Evolutionary conservation across 2,113 vertebrate genomes (phyloP).

Genomic region (Stomatorhinus ivindoensis): DNA sequence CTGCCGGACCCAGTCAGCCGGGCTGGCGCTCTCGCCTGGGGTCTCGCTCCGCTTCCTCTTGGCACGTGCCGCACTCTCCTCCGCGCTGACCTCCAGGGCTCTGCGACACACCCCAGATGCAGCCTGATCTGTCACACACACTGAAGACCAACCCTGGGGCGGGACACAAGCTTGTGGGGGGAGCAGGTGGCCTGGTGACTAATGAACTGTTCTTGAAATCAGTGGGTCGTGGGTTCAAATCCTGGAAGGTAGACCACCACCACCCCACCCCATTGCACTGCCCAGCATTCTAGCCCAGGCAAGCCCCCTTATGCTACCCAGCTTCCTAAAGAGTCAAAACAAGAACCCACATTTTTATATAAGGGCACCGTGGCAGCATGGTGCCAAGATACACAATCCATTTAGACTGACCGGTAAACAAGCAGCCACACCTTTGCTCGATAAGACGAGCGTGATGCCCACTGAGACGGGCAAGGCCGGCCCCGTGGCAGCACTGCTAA

Average conservation of each 20-base stretch:
- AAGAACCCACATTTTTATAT: neutral
- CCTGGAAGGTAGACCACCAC: neutral
- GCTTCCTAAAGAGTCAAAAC: neutral
- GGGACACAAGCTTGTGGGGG: neutral
- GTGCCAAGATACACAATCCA: neutral
- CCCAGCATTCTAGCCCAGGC: neutral
- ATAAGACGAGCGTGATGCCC: neutral
- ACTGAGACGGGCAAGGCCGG: neutral
- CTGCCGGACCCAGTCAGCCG: slow-evolving; percentile 75
- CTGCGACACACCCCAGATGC: slow-evolving; percentile 45
- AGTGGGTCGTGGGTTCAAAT: neutral
- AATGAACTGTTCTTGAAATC: neutral
- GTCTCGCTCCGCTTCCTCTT: slow-evolving; percentile 85
- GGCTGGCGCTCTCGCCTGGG: slow-evolving; percentile 71
- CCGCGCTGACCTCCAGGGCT: slow-evolving; percentile 53
- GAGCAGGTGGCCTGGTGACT: neutral
- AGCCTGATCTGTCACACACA: neutral
- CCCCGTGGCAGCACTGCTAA: neutral
- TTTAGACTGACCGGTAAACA: neutral
- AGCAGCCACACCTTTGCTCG: neutral
- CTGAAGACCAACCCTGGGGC: neutral
- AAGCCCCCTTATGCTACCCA: neutral
- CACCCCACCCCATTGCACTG: neutral
- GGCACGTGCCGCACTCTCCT: slow-evolving; percentile 68
- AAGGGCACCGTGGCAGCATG: neutral